These are phyloP conservation scores for Dysmachus trigonus DNA, from an alignment of 2,888 invertebrate genomes.

Conservation along the genomic window DNA sequence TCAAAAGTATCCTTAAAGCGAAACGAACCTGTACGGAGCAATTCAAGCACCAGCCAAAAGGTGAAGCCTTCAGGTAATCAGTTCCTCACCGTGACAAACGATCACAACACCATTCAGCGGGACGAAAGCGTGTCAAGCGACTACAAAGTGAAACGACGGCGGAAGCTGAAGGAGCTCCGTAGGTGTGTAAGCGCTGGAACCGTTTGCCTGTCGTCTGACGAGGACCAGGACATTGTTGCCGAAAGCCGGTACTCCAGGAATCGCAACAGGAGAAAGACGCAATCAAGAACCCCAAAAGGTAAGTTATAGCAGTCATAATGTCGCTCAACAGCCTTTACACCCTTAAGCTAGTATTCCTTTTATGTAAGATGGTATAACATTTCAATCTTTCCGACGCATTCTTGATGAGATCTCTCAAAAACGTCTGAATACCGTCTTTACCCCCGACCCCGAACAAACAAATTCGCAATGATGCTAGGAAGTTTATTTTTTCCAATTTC, in stretches of 20 bases:
- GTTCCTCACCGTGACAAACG: background rate
- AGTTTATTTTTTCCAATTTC: background rate
- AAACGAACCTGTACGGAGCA: background rate
- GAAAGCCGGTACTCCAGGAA: background rate
- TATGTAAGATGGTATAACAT: background rate
- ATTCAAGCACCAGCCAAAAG: background rate
- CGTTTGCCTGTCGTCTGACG: conserved; percentile 31
- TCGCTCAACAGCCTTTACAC: background rate
- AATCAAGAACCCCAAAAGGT: conserved; percentile 2
- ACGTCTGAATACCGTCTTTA: background rate
- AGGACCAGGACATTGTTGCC: conserved; percentile 10
- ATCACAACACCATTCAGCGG: background rate
- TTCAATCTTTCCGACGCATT: background rate
- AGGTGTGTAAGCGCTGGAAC: conserved; percentile 26
- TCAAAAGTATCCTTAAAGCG: background rate
- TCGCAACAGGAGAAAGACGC: background rate
- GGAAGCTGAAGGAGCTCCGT: conserved; percentile 15
- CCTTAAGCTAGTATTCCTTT: background rate
- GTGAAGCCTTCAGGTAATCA: background rate
- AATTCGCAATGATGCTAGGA: background rate
- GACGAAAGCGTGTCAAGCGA: conserved; percentile 10
- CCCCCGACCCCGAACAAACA: background rate
- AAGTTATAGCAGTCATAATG: background rate
- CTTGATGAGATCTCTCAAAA: background rate
- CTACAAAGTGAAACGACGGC: conserved; percentile 23